Conservation (phyloP, 2,113 vertebrate species). For the Hemiscyllium ocellatum region DNA sequence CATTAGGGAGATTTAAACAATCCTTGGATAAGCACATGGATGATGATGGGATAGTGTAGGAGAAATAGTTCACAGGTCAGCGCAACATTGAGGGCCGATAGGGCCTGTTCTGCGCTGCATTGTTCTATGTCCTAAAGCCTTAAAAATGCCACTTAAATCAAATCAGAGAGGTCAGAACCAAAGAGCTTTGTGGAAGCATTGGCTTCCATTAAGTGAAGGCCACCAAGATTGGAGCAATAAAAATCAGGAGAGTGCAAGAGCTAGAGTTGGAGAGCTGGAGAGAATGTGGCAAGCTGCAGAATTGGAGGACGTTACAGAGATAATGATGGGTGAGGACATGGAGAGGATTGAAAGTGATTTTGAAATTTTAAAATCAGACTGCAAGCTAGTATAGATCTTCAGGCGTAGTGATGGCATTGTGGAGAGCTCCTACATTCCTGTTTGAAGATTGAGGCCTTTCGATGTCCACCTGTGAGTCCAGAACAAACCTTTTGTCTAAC, state of each 20-base stretch:
- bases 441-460: not conserved
- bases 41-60: too few relatives aligned
- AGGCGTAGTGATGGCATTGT: too few relatives aligned
- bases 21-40: too few relatives aligned
- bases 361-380: too few relatives aligned
- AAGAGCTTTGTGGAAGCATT: not conserved
- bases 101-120: too few relatives aligned
- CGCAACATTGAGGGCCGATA: too few relatives aligned
- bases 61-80: too few relatives aligned
- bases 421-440: not conserved
- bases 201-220: not conserved
- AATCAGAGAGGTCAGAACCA: not conserved
- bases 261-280: not conserved
- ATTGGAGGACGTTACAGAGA: too few relatives aligned
- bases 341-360: too few relatives aligned
- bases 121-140: not conserved
- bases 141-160: not conserved
- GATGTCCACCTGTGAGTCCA: not conserved
- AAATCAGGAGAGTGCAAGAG: not conserved
- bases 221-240: not conserved
- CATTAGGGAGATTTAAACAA: too few relatives aligned
- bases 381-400: not conserved
- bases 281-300: not conserved
- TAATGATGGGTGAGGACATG: too few relatives aligned
- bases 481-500: not conserved